These are phyloP conservation scores for Rhodeus uyekii DNA, from an alignment of 2,797 vertebrate species.

Conservation along the genomic window DNA sequence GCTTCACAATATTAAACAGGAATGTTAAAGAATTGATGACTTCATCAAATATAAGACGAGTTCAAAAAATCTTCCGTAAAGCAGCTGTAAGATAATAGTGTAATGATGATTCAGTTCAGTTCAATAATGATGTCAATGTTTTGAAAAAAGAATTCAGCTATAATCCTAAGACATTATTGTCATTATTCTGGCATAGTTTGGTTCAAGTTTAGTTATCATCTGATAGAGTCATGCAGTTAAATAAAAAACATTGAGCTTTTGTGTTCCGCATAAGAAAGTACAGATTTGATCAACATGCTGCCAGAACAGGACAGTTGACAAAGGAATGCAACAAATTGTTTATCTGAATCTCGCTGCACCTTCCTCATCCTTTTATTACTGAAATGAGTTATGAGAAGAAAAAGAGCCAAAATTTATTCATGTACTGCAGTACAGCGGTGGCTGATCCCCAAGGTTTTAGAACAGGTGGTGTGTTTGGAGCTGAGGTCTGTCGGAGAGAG, in stretches of 20 bases:
- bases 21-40: not conserved
- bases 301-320: not conserved
- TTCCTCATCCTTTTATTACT: constrained; percentile 4
- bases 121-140: not conserved
- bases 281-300: not conserved
- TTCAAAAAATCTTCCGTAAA: not conserved
- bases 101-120: not conserved
- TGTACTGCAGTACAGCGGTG: constrained; percentile 6
- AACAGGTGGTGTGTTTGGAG: constrained; percentile 46
- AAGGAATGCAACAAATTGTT: not conserved
- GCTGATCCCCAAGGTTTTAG: not conserved
- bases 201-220: not conserved
- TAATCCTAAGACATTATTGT: no score
- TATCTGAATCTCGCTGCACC: not conserved
- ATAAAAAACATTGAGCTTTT: not conserved
- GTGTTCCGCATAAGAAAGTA: not conserved
- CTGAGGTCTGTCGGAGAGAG: constrained; percentile 11
- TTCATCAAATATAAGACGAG: not conserved
- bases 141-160: no score
- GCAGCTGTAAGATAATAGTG: not conserved
- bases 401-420: constrained; percentile 16
- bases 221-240: not conserved
- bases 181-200: not conserved
- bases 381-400: not conserved
- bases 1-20: not conserved